These are phyloP conservation scores for Athetis lepigone DNA, from an alignment of 2,888 invertebrate species.

Conservation along the genomic window DNA sequence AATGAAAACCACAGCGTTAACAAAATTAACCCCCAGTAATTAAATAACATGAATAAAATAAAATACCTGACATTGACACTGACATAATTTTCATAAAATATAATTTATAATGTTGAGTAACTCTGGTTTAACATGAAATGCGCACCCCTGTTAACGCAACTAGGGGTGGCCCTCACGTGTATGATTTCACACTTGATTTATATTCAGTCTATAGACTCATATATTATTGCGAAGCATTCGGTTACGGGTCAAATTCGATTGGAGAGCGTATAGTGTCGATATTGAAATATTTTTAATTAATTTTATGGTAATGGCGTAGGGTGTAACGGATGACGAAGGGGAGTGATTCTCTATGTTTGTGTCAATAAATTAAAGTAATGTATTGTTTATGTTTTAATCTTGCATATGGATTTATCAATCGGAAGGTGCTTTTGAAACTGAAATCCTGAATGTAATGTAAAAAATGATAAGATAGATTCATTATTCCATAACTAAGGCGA, in stretches of 20 bases:
- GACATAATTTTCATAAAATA: no score
- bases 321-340: constrained; percentile 1
- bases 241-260: constrained; percentile 45
- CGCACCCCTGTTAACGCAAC: constrained; percentile 53
- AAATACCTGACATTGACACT: no score
- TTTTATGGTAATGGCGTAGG: constrained; percentile 25
- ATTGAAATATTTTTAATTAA: constrained; percentile 57
- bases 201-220: constrained; percentile 46
- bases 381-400: not conserved
- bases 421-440: no score
- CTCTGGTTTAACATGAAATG: constrained; percentile 24
- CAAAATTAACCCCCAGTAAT: no score
- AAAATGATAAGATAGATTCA: no score
- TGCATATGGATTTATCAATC: not conserved
- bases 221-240: constrained; percentile 44
- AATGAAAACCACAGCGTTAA: no score
- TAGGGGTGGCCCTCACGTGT: constrained; percentile 65
- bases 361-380: constrained; percentile 4
- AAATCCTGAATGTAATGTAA: no score
- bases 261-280: constrained; percentile 39
- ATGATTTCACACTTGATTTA: constrained; percentile 69
- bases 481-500: no score
- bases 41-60: no score
- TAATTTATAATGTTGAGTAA: constrained; percentile 36
- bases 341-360: constrained; percentile 12